Conservation (phyloP, 2,113 vertebrate species). For the Tragelaphus imberbis region DNA sequence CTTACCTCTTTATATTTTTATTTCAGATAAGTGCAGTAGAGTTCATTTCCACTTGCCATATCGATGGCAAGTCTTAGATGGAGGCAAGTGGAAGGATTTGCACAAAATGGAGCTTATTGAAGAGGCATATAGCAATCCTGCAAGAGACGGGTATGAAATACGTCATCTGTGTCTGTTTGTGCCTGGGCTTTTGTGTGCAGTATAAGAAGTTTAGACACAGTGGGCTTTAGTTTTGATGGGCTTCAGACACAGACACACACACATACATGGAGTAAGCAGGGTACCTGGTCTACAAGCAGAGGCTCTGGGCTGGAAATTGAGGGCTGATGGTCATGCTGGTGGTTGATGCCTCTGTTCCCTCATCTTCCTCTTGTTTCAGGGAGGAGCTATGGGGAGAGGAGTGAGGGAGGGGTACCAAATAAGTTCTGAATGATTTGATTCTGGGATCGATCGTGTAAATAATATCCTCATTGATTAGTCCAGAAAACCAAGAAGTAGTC, state of each 20-base stretch:
- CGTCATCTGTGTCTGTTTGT: neutral
- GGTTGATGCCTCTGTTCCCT: neutral
- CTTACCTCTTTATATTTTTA: constrained; percentile 12
- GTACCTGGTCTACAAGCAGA: neutral
- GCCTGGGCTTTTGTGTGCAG: neutral
- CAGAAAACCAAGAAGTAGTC: neutral
- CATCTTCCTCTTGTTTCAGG: neutral
- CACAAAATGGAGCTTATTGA: constrained; percentile 88
- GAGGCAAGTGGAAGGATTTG: constrained; percentile 86
- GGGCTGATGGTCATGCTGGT: neutral
- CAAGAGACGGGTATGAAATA: constrained; percentile 70
- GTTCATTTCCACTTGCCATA: constrained; percentile 91
- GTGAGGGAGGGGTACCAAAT: neutral
- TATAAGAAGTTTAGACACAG: neutral
- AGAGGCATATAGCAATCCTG: constrained; percentile 86
- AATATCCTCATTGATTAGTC: neutral
- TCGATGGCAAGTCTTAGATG: constrained; percentile 88
- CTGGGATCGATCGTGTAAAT: neutral
- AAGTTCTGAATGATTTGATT: neutral
- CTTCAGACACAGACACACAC: neutral
- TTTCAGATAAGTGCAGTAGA: constrained; percentile 86
- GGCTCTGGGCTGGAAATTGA: neutral
- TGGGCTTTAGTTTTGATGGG: neutral
- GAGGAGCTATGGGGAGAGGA: neutral
- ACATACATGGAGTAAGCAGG: neutral